These are phyloP conservation scores for Tipula unca DNA, from an alignment of 2,888 invertebrate genomes.

Conservation along the genomic window DNA sequence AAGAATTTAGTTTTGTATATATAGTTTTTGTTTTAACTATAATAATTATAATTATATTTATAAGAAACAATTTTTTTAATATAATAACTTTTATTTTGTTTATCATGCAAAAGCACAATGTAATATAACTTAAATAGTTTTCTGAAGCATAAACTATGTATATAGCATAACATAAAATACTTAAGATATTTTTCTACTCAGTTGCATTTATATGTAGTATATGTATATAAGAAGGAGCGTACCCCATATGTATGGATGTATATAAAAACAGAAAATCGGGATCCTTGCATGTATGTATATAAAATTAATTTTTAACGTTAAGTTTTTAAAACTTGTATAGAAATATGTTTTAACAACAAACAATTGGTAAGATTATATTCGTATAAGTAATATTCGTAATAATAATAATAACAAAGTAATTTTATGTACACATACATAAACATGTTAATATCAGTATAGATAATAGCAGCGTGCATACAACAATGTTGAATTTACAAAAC, in stretches of 20 bases:
- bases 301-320: too few relatives aligned
- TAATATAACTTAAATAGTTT: too few relatives aligned
- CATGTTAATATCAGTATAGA: neutral
- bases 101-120: too few relatives aligned
- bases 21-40: too few relatives aligned
- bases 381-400: neutral
- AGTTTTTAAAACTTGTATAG: neutral
- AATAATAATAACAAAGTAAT: neutral
- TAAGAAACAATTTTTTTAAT: too few relatives aligned
- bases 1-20: too few relatives aligned
- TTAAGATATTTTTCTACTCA: neutral
- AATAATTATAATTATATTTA: too few relatives aligned
- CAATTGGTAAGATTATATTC: neutral
- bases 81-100: too few relatives aligned
- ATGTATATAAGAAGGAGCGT: neutral
- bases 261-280: neutral
- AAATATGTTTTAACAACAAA: neutral
- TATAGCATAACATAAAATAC: neutral
- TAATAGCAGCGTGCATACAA: neutral
- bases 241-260: too few relatives aligned
- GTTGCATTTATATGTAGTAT: neutral
- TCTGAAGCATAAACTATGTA: neutral
- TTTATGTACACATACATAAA: neutral
- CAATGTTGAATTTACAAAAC: neutral
- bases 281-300: neutral